A percentile compares a stretch with the other conserved stretches of the same genome.
These are phyloP conservation scores for Scotopteryx bipunctaria DNA, from an alignment of 2,888 invertebrate genomes.

Conservation along the genomic window DNA sequence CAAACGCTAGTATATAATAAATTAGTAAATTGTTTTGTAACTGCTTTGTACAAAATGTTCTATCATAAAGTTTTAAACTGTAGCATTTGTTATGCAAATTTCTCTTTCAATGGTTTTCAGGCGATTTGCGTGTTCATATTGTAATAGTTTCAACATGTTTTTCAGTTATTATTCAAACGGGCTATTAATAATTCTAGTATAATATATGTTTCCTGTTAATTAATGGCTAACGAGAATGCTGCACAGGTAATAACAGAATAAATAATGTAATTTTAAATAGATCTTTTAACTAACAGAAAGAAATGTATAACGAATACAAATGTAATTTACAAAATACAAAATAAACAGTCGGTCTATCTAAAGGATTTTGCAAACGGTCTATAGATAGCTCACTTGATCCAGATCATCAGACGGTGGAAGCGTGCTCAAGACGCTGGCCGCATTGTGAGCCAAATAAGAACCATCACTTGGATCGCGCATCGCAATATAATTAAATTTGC, in stretches of 20 bases:
- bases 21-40: slow-evolving; percentile 60
- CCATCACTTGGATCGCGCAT: too few relatives aligned
- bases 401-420: too few relatives aligned
- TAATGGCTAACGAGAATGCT: slow-evolving; percentile 35
- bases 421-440: too few relatives aligned
- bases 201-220: slow-evolving; percentile 44
- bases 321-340: too few relatives aligned
- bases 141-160: slow-evolving; percentile 47
- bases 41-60: slow-evolving; percentile 45
- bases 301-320: too few relatives aligned
- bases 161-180: slow-evolving; percentile 43
- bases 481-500: too few relatives aligned
- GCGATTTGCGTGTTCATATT: slow-evolving; percentile 47
- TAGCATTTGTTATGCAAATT: slow-evolving; percentile 54
- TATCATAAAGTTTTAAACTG: slow-evolving; percentile 44
- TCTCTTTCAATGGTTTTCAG: slow-evolving; percentile 43
- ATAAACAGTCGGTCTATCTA: too few relatives aligned
- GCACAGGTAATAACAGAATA: background rate
- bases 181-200: slow-evolving; percentile 59
- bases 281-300: background rate
- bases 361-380: too few relatives aligned
- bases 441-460: too few relatives aligned
- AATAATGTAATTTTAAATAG: background rate
- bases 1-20: slow-evolving; percentile 42
- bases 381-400: too few relatives aligned